Percentiles rank a stretch among this genome's conserved stretches.
These are phyloP conservation scores for Eriocheir sinensis DNA, from an alignment of 1,140 invertebrate genomes.

Conservation along the genomic window DNA sequence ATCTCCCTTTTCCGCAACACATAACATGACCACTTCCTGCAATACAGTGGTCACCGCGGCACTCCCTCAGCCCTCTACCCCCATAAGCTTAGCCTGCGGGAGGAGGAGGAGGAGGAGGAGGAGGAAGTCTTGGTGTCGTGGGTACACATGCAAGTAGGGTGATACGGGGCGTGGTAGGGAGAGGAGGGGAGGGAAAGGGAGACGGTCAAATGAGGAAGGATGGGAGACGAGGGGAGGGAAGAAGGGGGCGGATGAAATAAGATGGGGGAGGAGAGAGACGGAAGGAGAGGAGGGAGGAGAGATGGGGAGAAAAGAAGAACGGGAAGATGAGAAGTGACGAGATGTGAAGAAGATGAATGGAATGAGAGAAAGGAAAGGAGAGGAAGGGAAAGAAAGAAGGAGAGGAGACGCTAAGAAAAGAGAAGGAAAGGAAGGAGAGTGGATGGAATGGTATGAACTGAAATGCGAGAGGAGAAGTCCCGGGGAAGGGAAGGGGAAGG, in stretches of 20 bases:
- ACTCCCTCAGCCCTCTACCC: background rate
- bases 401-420: too few species aligned
- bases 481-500: background rate
- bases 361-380: too few species aligned
- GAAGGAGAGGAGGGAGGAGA: conserved; percentile 24
- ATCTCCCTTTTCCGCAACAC: too few species aligned
- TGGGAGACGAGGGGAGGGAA: background rate
- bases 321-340: too few species aligned
- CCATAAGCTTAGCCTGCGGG: background rate
- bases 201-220: background rate
- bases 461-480: background rate
- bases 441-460: background rate
- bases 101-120: background rate
- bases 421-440: background rate
- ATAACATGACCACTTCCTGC: background rate
- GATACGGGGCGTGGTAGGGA: background rate
- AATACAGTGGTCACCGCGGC: background rate
- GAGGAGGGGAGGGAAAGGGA: background rate
- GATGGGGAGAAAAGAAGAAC: too few species aligned
- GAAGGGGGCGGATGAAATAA: background rate
- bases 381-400: too few species aligned
- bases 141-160: background rate
- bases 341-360: too few species aligned
- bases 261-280: background rate
- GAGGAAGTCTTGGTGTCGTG: background rate